phyloP scores from a whole-genome alignment of 2,797 vertebrate genomes.

The Arrhamphus sclerolepis region DNA sequence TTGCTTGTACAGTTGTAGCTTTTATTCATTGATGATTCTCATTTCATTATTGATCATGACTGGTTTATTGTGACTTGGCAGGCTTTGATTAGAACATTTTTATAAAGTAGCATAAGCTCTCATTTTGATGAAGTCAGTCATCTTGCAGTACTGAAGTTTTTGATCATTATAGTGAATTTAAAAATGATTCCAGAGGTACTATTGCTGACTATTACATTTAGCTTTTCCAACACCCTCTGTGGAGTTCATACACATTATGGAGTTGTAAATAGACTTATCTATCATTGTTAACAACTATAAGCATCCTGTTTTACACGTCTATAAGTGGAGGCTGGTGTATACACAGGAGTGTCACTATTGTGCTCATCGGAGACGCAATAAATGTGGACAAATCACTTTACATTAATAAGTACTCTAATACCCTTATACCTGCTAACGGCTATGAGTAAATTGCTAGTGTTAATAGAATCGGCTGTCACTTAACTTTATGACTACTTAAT shows the following conservation, averaged over 20 bases:
- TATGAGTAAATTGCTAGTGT: not conserved
- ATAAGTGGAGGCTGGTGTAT: too few relatives aligned
- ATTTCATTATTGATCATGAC: conserved; percentile 33
- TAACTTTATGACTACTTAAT: conserved; percentile 2
- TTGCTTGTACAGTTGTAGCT: conserved; percentile 16
- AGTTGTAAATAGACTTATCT: too few relatives aligned
- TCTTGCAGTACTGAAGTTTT: not conserved
- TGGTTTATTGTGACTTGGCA: not conserved
- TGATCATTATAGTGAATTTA: not conserved
- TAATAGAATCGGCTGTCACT: conserved; percentile 6
- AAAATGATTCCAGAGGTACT: too few relatives aligned
- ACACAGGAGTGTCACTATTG: too few relatives aligned
- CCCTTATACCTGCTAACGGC: not conserved
- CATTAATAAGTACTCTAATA: too few relatives aligned
- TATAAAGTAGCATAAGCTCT: not conserved
- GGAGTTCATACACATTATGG: too few relatives aligned
- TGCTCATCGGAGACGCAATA: too few relatives aligned
- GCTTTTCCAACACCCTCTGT: not conserved
- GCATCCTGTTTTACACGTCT: too few relatives aligned
- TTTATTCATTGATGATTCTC: conserved; percentile 35
- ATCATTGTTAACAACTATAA: not conserved
- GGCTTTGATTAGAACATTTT: not conserved
- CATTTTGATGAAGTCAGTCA: not conserved
- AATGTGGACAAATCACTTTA: too few relatives aligned
- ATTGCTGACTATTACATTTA: not conserved